phyloP scores from a whole-genome alignment of 2,797 vertebrate species.

The Pantherophis vulpinus region DNA sequence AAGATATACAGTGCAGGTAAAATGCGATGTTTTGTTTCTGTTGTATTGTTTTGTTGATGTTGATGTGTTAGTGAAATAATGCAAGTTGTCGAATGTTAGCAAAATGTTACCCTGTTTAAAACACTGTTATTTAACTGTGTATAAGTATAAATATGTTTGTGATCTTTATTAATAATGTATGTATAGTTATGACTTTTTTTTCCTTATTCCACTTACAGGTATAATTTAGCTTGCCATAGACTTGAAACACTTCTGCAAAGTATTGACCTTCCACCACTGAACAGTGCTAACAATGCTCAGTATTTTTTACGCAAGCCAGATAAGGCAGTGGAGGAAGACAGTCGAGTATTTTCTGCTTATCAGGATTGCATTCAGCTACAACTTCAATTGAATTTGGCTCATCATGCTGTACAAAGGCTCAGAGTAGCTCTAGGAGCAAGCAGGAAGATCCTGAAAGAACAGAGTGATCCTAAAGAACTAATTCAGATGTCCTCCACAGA shows the following conservation, averaged over 20 bases:
- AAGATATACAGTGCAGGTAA: conserved; percentile 98
- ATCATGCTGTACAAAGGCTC: conserved; percentile 94
- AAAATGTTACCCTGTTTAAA: not conserved
- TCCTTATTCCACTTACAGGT: conserved; percentile 71
- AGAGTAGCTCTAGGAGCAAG: conserved; percentile 89
- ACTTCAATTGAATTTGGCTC: conserved; percentile 94
- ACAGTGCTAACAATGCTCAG: conserved; percentile 97
- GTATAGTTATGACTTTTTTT: not conserved
- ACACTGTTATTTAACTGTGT: not conserved
- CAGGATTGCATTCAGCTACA: conserved; percentile 98
- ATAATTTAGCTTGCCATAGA: conserved; percentile 96
- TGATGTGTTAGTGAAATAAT: not conserved
- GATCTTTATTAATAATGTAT: not conserved
- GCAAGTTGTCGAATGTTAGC: not conserved
- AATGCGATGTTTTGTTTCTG: conserved; percentile 13
- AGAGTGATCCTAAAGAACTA: conserved; percentile 77
- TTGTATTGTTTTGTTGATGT: not conserved
- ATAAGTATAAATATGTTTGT: not conserved
- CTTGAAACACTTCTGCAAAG: conserved; percentile 96
- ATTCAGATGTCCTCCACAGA: conserved; percentile 94
- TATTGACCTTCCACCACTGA: conserved; percentile 95
- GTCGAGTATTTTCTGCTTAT: conserved; percentile 96
- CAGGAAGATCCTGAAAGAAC: conserved; percentile 77
- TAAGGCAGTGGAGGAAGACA: conserved; percentile 97
- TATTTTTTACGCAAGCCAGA: conserved; percentile 97